A percentile compares a stretch with the other conserved stretches of the same genome.
phyloP scores from a whole-genome alignment of 2,797 vertebrate species.

The Clarias laeviceps region DNA sequence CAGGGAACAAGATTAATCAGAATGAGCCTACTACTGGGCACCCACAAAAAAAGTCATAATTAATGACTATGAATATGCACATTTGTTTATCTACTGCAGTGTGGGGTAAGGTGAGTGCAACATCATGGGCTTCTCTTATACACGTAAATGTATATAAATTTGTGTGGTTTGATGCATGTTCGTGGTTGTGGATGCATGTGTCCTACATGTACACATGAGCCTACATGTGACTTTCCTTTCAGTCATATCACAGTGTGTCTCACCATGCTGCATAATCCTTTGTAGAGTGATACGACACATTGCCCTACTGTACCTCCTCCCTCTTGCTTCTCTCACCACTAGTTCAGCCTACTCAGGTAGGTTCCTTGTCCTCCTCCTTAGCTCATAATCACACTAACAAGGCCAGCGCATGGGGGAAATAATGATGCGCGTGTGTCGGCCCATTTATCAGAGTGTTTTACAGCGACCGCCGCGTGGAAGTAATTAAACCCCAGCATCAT shows the following conservation, averaged over 20 bases:
- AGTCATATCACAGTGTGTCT: slow-evolving; percentile 1
- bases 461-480: slow-evolving; percentile 94
- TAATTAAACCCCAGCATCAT: slow-evolving; percentile 99
- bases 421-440: slow-evolving; percentile 95
- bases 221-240: background rate
- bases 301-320: slow-evolving; percentile 28
- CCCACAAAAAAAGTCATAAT: slow-evolving; percentile 67
- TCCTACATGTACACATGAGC: slow-evolving; percentile 24
- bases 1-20: slow-evolving; percentile 77
- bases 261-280: slow-evolving; percentile 39
- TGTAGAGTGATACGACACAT: slow-evolving; percentile 38
- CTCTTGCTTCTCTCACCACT: slow-evolving; percentile 64
- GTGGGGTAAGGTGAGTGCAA: slow-evolving; percentile 44
- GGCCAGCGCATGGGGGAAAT: slow-evolving; percentile 48
- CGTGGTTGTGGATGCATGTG: slow-evolving; percentile 27
- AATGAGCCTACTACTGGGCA: slow-evolving; percentile 64
- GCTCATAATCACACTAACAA: slow-evolving; percentile 65
- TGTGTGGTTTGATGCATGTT: slow-evolving; percentile 31
- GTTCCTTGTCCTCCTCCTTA: slow-evolving; percentile 62
- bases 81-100: slow-evolving; percentile 72
- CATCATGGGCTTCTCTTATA: slow-evolving; percentile 25
- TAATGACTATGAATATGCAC: slow-evolving; percentile 81
- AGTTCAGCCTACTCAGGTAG: slow-evolving; percentile 82
- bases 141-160: background rate
- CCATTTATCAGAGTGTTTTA: slow-evolving; percentile 99